Evolutionary conservation across 2,113 vertebrate genomes (phyloP).

Genomic region (Istiophorus platypterus): DNA sequence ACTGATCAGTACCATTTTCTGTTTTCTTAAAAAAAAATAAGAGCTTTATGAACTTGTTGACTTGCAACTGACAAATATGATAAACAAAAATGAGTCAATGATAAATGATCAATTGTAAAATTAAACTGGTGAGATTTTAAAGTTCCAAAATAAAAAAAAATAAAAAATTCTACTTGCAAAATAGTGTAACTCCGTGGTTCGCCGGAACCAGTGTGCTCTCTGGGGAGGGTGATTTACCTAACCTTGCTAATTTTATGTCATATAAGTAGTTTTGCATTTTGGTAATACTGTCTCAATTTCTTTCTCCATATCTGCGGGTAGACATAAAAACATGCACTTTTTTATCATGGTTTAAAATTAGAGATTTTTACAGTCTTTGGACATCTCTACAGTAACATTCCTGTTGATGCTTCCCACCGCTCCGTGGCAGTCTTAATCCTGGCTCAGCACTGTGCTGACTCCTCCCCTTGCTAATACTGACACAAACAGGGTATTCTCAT

Average conservation of each 20-base stretch:
- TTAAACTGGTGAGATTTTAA: not conserved
- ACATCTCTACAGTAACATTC: conserved; percentile 48
- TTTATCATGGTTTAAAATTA: conserved; percentile 5
- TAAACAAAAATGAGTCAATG: not conserved
- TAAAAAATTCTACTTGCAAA: not conserved
- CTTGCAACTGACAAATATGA: not conserved
- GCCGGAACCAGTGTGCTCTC: not conserved
- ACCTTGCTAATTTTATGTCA: not conserved
- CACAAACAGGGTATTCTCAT: conserved; percentile 48
- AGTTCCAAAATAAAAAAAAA: not conserved
- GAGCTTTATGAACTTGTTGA: not conserved
- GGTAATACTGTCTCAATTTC: not conserved
- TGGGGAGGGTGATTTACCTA: no score
- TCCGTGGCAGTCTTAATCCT: conserved; percentile 64
- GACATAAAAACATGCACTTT: not conserved
- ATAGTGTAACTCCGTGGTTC: no score
- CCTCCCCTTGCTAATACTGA: conserved; percentile 51
- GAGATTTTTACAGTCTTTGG: conserved; percentile 39
- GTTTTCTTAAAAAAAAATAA: no score
- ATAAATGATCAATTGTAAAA: not conserved
- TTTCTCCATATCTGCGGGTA: not conserved
- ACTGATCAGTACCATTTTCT: no score
- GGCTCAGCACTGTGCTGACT: conserved; percentile 43
- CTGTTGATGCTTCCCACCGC: conserved; percentile 64
- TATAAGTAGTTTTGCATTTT: not conserved